phyloP scores from a whole-genome alignment of 2,113 vertebrate genomes.

The Dromaius novaehollandiae region DNA sequence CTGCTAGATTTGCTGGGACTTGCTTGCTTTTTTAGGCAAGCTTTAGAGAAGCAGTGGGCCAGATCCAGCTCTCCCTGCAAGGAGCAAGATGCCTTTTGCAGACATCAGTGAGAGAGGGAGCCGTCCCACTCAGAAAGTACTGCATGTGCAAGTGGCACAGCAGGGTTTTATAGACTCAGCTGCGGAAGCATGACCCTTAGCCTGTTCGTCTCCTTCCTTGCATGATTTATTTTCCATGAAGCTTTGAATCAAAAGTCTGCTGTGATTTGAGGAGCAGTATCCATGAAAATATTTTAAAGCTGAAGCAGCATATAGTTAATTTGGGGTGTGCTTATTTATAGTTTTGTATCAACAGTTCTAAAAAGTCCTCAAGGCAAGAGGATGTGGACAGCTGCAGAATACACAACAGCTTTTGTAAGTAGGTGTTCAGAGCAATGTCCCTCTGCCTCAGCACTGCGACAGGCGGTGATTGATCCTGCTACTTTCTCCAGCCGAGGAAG shows the following conservation, averaged over 20 bases:
- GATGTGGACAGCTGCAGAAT: background rate
- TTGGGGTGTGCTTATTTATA: background rate
- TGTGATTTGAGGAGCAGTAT: background rate
- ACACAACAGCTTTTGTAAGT: background rate
- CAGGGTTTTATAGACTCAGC: background rate
- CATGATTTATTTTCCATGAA: background rate
- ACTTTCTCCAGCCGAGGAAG: background rate
- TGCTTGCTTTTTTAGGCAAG: background rate
- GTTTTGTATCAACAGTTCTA: background rate
- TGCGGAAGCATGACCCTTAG: background rate
- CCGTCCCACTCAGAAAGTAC: background rate
- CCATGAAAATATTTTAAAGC: background rate
- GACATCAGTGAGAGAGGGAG: background rate
- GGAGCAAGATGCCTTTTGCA: background rate
- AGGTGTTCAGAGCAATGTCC: rapidly evolving
- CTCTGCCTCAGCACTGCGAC: background rate
- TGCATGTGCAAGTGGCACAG: background rate
- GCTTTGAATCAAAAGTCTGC: background rate
- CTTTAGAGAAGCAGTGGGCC: background rate
- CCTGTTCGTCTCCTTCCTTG: background rate
- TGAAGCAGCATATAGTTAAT: background rate
- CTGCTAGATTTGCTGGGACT: background rate
- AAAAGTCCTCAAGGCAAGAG: background rate
- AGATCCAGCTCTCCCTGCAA: background rate
- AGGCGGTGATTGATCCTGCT: background rate